Evolutionary conservation across 2,888 invertebrate genomes (phyloP).

Genomic region (Hyppa rectilinea): DNA sequence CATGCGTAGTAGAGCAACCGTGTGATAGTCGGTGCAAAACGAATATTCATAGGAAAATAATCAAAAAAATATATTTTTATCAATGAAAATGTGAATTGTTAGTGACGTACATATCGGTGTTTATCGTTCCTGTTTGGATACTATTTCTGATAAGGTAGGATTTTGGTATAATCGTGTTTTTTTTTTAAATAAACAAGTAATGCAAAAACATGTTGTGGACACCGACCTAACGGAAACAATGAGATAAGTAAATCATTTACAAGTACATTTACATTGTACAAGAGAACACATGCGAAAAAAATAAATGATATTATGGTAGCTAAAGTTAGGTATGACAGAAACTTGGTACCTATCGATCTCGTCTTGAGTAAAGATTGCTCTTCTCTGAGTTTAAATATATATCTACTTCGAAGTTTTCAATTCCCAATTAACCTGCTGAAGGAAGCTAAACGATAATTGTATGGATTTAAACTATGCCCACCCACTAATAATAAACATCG

Average conservation of each 20-base stretch:
- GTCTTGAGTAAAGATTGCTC: neutral
- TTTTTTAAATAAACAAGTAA: constrained; percentile 10
- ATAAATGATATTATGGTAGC: neutral
- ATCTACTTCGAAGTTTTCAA: neutral
- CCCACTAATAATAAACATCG: neutral
- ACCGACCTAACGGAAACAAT: constrained; percentile 22
- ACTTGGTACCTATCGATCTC: constrained; percentile 37
- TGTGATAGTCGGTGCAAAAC: constrained; percentile 55
- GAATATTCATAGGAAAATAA: constrained; percentile 47
- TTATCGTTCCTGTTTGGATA: constrained; percentile 57
- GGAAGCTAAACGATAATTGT: neutral
- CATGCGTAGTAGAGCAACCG: constrained; percentile 68
- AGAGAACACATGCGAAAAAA: neutral
- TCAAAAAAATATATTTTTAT: constrained; percentile 66
- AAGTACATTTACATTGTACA: no score
- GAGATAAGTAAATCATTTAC: constrained; percentile 27
- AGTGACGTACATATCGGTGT: constrained; percentile 52
- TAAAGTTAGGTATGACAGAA: constrained; percentile 17
- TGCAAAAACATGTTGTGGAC: constrained; percentile 7
- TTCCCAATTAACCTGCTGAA: neutral
- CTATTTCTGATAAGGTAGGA: constrained; percentile 67
- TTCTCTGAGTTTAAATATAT: neutral
- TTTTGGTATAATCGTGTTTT: constrained; percentile 11
- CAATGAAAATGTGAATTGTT: constrained; percentile 78
- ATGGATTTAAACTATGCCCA: neutral